Conservation (phyloP, 2,113 vertebrate species). For the Panthera leo region DNA sequence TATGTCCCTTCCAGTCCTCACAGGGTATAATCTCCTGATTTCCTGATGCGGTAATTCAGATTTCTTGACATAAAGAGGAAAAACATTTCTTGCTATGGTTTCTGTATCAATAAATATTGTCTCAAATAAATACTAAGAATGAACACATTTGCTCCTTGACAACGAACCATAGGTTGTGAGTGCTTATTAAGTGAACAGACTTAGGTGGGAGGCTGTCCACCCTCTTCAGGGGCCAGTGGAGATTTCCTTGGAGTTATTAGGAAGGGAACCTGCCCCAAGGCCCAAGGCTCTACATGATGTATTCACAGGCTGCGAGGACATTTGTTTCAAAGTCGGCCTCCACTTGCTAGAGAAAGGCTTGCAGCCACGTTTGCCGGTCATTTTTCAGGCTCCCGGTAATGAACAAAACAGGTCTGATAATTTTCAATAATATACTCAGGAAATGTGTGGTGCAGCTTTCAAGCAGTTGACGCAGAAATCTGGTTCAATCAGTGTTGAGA, state of each 20-base stretch:
- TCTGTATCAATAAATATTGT: not conserved
- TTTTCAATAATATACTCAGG: slow-evolving; percentile 40
- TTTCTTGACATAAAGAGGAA: not conserved
- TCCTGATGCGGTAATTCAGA: not conserved
- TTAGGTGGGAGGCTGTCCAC: not conserved
- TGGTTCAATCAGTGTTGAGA: not conserved
- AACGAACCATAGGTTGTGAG: not conserved
- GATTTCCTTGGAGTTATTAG: not conserved
- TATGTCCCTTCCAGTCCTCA: not conserved
- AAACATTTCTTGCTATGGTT: not conserved
- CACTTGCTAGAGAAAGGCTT: slow-evolving; percentile 8
- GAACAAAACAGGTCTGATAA: slow-evolving; percentile 65
- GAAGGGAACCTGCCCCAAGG: not conserved
- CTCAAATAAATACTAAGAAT: slow-evolving; percentile 17
- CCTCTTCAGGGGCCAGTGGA: not conserved
- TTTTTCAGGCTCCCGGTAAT: slow-evolving; percentile 57
- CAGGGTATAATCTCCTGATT: not conserved
- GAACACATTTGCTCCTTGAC: not conserved
- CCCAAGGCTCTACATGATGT: not conserved
- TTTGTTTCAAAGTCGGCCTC: slow-evolving; percentile 62
- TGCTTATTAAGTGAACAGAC: not conserved
- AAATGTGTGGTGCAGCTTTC: slow-evolving; percentile 13
- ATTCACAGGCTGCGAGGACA: slow-evolving; percentile 53
- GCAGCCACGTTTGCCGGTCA: slow-evolving; percentile 33
- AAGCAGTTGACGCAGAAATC: slow-evolving; percentile 1